Evolutionary conservation across 2,888 invertebrate species (phyloP), one percentile per base, ranked within the genome.

Genomic region (Drosophila greeni): DNA sequence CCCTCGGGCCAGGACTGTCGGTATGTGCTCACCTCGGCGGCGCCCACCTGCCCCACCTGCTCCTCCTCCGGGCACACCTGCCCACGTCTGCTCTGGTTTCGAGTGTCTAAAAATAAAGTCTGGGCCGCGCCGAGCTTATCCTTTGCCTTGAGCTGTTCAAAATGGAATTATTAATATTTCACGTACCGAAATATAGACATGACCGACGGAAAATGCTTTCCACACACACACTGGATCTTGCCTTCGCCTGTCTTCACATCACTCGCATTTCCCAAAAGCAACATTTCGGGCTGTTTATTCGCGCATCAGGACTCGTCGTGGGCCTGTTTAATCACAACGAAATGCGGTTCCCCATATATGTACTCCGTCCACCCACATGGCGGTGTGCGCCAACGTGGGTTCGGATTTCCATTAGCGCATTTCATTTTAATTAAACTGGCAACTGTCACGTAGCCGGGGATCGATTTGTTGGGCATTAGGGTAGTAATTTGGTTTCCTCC

Each of bases 351-450:
- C 54, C 70, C 52, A n/a, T n/a, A n/a, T 16, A 11, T 24, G n/a
- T 8, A 29, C 20, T 14, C 18, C 18, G 29, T 36, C 36, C 45
- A 31, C 45, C 31, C 45, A 47, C 31, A 47, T 26, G 26, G 16
- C 16, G 18, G 49, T 26, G 8, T 24, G 48, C 49, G 59, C 34
- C 49, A 52, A 34, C 55, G 61, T 51, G 23, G 56, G 52, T 45
- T 39, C 31, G 53, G 53, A 54, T 71, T 73, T 76, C 66, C 66
- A 82, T 69, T 75, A 64, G 66, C 68, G 65, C 59, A 69, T 74
- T 81, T 70, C 68, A 75, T 81, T 77, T 74, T 83, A 81, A 78
- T 78, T 78, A 78, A 74, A 66, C 67, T 68, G 60, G 59, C 57
- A 77, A 80, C 67, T 76, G 72, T 69, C 77, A 81, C 68, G 78